Evolutionary conservation across 2,113 vertebrate species (phyloP), one percentile per base, ranked within the genome.

Genomic region (Colinus virginianus): DNA sequence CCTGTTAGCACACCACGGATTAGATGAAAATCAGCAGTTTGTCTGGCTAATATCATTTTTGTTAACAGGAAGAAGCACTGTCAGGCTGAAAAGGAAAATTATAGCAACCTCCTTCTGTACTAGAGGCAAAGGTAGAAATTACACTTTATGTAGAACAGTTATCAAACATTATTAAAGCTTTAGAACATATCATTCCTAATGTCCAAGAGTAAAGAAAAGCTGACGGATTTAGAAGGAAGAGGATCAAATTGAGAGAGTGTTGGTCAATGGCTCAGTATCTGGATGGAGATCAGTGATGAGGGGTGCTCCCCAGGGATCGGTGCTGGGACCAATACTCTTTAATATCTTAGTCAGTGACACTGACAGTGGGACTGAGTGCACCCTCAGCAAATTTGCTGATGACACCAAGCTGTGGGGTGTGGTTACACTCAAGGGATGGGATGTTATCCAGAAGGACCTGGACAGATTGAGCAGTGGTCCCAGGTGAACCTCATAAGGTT

Each of bases 161-260:
- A 90, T 43, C 80, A 88, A 85, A 90, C 72, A 75, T 86, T 58
- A 94, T 16, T 25, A 53, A 12, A 72, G 51, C 22, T 82, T 71
- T 77, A 86, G 48, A 89, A 74, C 13, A 26, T 34, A 69, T 81
- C 58, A 67, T 78, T 48, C 69, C 56, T 36, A 76, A 71, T 59
- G 87, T 78, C 78, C 53, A 74, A 61, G 70, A 46, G 58, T 8
- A 88, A 90, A 85, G 67, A 86, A 69, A 86, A 19, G 21, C 32
- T 58, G 43, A 85, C 46, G 86, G 68, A 78, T 10, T 80, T 72
- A 75, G 23, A 83, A 30, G 8, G 43, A 87, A 82, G 63, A 76
- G 23, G 25, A 79, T 30, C 23, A 51, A 51, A 23, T 14, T 51
- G 49, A 51, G 23, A 48, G 46, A 51, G 13, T 26, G 13, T 23